phyloP scores from a whole-genome alignment of 2,797 vertebrate species.

The Hippoglossus hippoglossus region DNA sequence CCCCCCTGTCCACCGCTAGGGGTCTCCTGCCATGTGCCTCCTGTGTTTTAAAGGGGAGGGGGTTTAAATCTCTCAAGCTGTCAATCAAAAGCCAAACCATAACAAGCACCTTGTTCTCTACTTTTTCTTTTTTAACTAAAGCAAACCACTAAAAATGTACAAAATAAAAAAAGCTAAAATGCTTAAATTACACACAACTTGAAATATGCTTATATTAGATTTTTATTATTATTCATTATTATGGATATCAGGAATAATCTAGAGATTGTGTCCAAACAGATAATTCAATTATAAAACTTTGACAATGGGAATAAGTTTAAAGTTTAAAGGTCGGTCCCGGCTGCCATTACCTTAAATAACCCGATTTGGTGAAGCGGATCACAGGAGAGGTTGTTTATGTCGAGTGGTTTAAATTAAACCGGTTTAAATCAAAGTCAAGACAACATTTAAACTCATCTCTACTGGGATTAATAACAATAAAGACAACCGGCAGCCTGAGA shows the following conservation, averaged over 20 bases:
- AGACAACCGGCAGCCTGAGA: constrained; percentile 1
- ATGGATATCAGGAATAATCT: neutral
- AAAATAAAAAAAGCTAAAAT: neutral
- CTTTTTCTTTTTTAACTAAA: constrained; percentile 7
- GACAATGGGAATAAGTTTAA: constrained; percentile 2
- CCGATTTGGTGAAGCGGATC: constrained; percentile 6
- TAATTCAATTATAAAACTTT: constrained; percentile 4
- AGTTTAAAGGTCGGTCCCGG: neutral
- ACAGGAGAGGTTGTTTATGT: neutral
- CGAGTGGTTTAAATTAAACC: neutral
- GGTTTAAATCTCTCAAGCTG: constrained; percentile 95
- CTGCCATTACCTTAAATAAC: constrained; percentile 53
- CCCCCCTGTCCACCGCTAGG: constrained; percentile 70
- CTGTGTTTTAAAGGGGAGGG: constrained; percentile 67
- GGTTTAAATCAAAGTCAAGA: constrained; percentile 7
- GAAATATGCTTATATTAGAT: neutral
- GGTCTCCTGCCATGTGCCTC: constrained; percentile 79
- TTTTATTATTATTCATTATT: neutral
- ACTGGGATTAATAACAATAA: neutral
- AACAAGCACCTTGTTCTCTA: constrained; percentile 74
- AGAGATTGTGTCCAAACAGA: neutral
- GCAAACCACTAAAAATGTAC: neutral
- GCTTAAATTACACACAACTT: neutral
- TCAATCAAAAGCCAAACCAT: constrained; percentile 89
- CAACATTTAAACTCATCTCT: neutral